phyloP scores from a whole-genome alignment of 2,113 vertebrate species.

The Corapipo altera region DNA sequence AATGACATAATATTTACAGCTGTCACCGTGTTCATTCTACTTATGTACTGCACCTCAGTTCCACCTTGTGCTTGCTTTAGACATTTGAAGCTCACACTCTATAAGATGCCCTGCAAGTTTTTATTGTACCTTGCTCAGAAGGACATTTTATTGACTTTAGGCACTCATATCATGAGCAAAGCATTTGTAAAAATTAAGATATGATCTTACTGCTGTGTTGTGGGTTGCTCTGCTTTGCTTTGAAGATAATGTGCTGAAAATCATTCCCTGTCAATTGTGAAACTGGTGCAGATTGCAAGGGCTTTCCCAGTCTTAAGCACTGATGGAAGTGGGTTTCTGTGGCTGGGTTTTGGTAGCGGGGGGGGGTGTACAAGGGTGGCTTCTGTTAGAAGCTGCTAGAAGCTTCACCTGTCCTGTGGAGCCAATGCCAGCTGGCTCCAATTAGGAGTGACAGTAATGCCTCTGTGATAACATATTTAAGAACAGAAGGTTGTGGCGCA shows the following conservation, averaged over 20 bases:
- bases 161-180: not conserved
- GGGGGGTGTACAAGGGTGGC: no score
- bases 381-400: no score
- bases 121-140: not conserved
- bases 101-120: not conserved
- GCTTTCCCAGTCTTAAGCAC: not conserved
- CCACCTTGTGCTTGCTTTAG: not conserved
- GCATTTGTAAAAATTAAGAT: not conserved
- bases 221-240: not conserved
- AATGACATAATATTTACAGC: not conserved
- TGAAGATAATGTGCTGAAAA: not conserved
- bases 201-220: conserved; percentile 27
- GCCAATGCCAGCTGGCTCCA: no score
- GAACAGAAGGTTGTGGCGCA: no score
- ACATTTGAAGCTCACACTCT: not conserved
- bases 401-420: no score
- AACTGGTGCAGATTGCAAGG: not conserved
- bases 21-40: not conserved
- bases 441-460: no score
- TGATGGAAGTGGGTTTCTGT: no score
- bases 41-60: not conserved
- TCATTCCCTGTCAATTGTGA: fast-evolving
- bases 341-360: no score
- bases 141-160: not conserved
- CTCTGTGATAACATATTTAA: no score